Base-by-base conservation (phyloP, 1,140 invertebrate genomes). In the Thalassaphorura encarpata region DNA sequence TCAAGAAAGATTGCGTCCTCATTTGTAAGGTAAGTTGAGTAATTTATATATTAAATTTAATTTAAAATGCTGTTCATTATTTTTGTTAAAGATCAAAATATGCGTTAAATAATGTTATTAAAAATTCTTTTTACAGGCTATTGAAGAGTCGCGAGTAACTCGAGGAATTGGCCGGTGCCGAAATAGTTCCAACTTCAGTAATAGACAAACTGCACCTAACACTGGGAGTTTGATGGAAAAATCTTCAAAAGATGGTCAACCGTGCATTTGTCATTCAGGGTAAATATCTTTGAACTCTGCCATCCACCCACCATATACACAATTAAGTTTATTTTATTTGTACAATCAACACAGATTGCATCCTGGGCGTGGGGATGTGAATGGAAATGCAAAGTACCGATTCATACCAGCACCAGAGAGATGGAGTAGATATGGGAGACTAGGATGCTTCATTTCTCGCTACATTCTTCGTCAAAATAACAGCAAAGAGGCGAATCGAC, bases 1-100 rank as follows among this genome's bases (percentile, higher is more conserved):
- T 97, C 70, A 97, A 97, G 70, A 94, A 95, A 71, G 94, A 97
- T 69, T 97, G 93, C 71, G 87, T 95, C 0, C 80, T 93, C 61
- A 86, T 97, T 45, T 97, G 92, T 58, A 75, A 70, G 60, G 60
- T 62, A 48, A 6, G 42, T 43, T 43, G 42, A 36, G n/a, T 36
- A 36, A 11, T 36, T n/a, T 36, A 23, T 47, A 11, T 28, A 6
- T 6, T 5, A 54, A 54, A 21, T 50, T 36, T 50, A 13, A 28
- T 21, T 52, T 16, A 16, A n/a, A 47, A n/a, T 47, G 43, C 19
- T 31, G 18, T 41, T 27, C 15, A 27, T 40, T 56, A 2, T 27
- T 39, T 36, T 33, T 40, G 2, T n/a, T 36, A 23, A 23, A 11
- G 8, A 6, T 6, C 4, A 54, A 54, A 21, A 24, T 36, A 27